These are phyloP conservation scores for Apodemia duryi DNA, from an alignment of 2,888 invertebrate species.

Conservation along the genomic window DNA sequence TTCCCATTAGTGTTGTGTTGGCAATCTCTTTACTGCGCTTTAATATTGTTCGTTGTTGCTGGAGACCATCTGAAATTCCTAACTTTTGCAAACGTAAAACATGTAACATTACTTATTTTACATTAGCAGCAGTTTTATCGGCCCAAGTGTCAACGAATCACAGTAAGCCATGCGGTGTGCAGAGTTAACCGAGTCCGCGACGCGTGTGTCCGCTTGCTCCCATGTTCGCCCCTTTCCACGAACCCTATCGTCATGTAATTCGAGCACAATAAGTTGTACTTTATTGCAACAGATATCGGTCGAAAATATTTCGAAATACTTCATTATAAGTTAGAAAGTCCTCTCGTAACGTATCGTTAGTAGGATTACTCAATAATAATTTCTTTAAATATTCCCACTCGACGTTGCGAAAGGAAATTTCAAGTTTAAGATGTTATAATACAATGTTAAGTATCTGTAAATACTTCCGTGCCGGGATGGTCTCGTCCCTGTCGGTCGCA, in stretches of 20 bases:
- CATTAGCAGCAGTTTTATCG: neutral
- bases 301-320: conserved; percentile 3
- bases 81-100: neutral
- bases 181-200: neutral
- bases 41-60: neutral
- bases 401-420: conserved; percentile 16
- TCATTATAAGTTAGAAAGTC: conserved; percentile 13
- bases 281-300: conserved; percentile 1
- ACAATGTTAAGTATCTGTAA: conserved; percentile 9
- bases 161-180: neutral
- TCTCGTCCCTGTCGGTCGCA: neutral
- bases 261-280: conserved; percentile 7
- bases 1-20: neutral
- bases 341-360: conserved; percentile 13
- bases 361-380: neutral
- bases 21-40: neutral
- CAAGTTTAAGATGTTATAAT: conserved; percentile 3
- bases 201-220: neutral
- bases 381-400: too few relatives aligned
- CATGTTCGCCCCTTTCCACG: neutral
- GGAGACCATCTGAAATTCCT: neutral
- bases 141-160: too few relatives aligned
- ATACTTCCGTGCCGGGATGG: neutral
- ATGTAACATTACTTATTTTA: neutral
- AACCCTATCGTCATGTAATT: neutral